These are phyloP conservation scores for Salticus scenicus DNA, from an alignment of 2,888 invertebrate species.

Conservation along the genomic window DNA sequence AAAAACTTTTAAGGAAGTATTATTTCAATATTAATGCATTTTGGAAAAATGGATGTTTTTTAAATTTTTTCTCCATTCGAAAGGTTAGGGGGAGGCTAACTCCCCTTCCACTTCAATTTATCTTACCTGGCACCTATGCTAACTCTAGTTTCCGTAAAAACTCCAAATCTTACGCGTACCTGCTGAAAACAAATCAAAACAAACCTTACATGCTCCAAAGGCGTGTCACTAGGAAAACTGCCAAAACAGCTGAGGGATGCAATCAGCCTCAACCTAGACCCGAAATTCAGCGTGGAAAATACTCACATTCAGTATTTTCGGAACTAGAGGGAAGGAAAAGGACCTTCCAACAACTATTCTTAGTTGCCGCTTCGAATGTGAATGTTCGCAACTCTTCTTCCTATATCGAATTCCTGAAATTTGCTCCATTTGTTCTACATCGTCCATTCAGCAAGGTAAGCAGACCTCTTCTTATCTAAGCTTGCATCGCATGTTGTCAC, in stretches of 20 bases:
- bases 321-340: slow-evolving; percentile 38
- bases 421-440: not conserved
- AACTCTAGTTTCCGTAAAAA: no score
- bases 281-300: slow-evolving; percentile 38
- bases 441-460: not conserved
- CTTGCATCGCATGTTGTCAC: not conserved
- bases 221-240: not conserved
- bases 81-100: no score
- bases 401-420: slow-evolving; percentile 30
- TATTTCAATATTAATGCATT: no score
- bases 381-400: slow-evolving; percentile 22
- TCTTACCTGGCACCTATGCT: no score
- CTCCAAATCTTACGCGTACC: no score
- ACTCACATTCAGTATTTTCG: slow-evolving; percentile 61
- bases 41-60: no score
- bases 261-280: slow-evolving; percentile 32
- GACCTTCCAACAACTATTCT: slow-evolving; percentile 55
- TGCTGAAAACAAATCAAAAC: slow-evolving; percentile 15
- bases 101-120: no score
- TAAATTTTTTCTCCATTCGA: no score
- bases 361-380: slow-evolving; percentile 32
- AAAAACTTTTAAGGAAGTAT: no score
- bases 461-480: not conserved
- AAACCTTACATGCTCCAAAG: not conserved
- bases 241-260: slow-evolving; percentile 11